Evolutionary conservation across 2,888 invertebrate genomes (phyloP).

Genomic region (Sialis lutaria): DNA sequence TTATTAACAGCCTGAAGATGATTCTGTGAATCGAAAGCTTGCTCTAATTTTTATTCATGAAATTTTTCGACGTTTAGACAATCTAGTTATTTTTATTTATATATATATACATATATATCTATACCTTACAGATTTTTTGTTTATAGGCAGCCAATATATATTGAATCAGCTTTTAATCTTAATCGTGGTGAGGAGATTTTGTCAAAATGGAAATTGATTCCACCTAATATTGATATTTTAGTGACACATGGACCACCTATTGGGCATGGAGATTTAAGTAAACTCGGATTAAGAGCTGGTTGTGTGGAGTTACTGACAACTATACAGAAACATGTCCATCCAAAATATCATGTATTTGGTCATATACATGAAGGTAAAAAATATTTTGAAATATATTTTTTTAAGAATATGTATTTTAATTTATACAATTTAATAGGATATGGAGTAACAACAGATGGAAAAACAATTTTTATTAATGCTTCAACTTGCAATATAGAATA

Average conservation of each 20-base stretch:
- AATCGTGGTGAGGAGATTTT: conserved; percentile 50
- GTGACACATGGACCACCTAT: conserved; percentile 74
- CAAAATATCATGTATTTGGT: conserved; percentile 73
- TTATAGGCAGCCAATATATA: conserved; percentile 59
- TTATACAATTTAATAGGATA: conserved; percentile 34
- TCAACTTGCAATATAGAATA: conserved; percentile 70
- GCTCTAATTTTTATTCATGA: too few relatives aligned
- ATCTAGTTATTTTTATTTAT: too few relatives aligned
- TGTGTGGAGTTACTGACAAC: conserved; percentile 65
- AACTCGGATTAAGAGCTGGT: conserved; percentile 56
- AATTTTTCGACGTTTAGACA: too few relatives aligned
- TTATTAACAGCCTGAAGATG: too few relatives aligned
- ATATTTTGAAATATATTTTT: too few relatives aligned
- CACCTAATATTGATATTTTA: conserved; percentile 54
- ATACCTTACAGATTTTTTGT: too few relatives aligned
- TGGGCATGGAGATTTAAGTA: conserved; percentile 64
- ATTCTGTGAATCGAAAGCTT: too few relatives aligned
- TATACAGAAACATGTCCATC: conserved; percentile 58
- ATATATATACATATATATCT: too few relatives aligned
- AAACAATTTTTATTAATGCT: conserved; percentile 66
- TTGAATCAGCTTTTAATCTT: conserved; percentile 70
- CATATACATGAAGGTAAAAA: conserved; percentile 72
- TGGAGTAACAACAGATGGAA: conserved; percentile 66
- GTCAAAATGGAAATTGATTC: conserved; percentile 67
- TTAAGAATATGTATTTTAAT: too few relatives aligned